Conservation (phyloP, 2,888 invertebrate species). For the Drosophila pseudotakahashii region DNA sequence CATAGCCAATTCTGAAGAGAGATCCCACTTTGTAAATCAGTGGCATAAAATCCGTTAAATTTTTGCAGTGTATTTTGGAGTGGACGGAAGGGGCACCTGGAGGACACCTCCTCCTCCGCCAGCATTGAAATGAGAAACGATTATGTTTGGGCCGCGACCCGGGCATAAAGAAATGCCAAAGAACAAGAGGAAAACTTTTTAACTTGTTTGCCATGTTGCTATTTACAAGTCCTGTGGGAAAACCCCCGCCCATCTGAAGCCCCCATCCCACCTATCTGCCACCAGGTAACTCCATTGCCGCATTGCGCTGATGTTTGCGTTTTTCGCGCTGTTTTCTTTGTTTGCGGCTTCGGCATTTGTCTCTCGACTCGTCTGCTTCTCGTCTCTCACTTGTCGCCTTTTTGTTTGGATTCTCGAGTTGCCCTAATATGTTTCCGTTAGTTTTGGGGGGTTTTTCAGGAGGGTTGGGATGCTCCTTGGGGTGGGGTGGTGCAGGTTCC, state of each 20-base stretch:
- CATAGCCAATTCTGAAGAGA: too few relatives aligned
- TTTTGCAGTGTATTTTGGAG: conserved; percentile 4
- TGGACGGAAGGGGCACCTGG: conserved; percentile 16
- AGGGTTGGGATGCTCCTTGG: conserved; percentile 4
- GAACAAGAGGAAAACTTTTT: conserved; percentile 78
- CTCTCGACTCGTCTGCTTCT: conserved; percentile 35
- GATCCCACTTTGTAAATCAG: too few relatives aligned
- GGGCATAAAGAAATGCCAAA: conserved; percentile 71
- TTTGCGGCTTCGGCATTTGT: conserved; percentile 44
- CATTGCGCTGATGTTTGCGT: conserved; percentile 77
- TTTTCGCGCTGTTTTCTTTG: conserved; percentile 55
- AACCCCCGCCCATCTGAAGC: conserved; percentile 31
- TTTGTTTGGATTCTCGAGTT: conserved; percentile 56
- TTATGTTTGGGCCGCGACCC: conserved; percentile 80
- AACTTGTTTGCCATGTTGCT: conserved; percentile 82
- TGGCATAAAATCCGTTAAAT: too few relatives aligned
- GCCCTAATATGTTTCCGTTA: conserved; percentile 66
- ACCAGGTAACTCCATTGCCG: conserved; percentile 68
- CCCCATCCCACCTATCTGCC: conserved; percentile 10
- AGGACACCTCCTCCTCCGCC: conserved; percentile 17
- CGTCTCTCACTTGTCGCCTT: conserved; percentile 59
- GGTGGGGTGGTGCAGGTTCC: neutral
- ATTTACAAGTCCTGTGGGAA: conserved; percentile 83
- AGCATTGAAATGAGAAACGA: conserved; percentile 84
- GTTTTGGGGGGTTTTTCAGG: conserved; percentile 41